Evolutionary conservation across 2,113 vertebrate genomes (phyloP).

Genomic region (Myrmophylax atrothorax): DNA sequence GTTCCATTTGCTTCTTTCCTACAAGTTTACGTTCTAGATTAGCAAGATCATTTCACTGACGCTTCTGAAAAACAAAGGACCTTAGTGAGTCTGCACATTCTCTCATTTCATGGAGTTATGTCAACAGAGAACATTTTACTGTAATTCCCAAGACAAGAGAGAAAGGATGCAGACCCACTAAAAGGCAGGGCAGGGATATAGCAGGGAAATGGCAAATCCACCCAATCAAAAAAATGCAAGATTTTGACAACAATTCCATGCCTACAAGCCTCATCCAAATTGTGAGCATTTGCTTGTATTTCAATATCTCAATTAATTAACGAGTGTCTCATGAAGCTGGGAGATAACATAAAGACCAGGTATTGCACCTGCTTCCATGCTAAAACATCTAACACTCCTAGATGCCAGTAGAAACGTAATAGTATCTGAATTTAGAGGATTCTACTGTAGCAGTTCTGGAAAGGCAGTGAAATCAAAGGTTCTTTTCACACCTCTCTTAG

Average conservation of each 20-base stretch:
- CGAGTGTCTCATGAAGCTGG: accelerated
- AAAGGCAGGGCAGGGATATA: background rate
- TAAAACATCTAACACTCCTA: background rate
- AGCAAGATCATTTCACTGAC: background rate
- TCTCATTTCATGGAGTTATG: background rate
- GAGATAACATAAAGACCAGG: background rate
- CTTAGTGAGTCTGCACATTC: background rate
- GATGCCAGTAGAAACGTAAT: background rate
- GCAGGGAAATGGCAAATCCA: background rate
- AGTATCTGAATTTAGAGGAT: background rate
- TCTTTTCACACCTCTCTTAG: background rate
- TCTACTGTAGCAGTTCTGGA: background rate
- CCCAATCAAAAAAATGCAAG: background rate
- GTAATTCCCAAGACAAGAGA: background rate
- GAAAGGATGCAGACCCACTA: background rate
- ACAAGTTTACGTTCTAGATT: background rate
- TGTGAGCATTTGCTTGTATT: background rate
- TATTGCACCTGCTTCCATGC: background rate
- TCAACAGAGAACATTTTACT: background rate
- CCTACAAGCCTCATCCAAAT: background rate
- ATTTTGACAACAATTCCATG: background rate
- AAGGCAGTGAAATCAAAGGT: background rate
- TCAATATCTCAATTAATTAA: background rate
- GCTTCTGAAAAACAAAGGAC: background rate
- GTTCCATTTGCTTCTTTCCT: background rate